Conservation (phyloP, 2,113 vertebrate genomes). For the Ammodytes dubius region DNA sequence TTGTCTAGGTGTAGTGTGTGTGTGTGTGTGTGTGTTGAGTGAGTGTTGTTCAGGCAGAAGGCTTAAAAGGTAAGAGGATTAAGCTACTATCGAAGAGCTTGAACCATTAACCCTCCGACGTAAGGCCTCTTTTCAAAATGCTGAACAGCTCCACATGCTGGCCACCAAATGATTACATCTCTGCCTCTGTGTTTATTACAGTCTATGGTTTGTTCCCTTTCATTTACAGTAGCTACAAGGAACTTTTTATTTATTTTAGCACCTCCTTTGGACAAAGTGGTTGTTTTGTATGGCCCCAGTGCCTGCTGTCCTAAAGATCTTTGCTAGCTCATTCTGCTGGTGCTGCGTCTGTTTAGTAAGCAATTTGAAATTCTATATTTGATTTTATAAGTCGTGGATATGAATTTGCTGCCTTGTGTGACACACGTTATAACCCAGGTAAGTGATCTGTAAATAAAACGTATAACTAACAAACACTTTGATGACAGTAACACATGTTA, state of each 20-base stretch:
- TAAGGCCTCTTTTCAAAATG: neutral
- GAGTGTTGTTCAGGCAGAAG: slow-evolving; percentile 15
- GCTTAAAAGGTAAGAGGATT: slow-evolving; percentile 78
- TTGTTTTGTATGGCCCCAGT: no score
- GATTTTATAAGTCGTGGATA: neutral
- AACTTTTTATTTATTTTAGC: no score
- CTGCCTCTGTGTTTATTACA: no score
- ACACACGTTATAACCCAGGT: neutral
- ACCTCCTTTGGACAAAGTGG: no score
- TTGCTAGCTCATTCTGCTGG: neutral
- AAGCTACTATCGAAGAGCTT: slow-evolving; percentile 17
- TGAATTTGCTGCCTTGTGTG: neutral
- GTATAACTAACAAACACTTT: neutral
- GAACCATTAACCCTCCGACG: no score
- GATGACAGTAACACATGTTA: slow-evolving; percentile 33
- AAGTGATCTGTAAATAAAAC: neutral
- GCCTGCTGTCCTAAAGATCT: no score
- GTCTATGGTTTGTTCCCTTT: neutral
- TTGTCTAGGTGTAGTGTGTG: slow-evolving; percentile 13
- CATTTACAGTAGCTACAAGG: neutral
- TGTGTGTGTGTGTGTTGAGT: slow-evolving; percentile 8
- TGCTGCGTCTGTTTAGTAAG: neutral
- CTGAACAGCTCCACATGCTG: slow-evolving; percentile 32
- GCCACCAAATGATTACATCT: slow-evolving; percentile 2
- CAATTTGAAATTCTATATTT: neutral